Base-by-base conservation (phyloP, 2,113 vertebrate species). In the Cichladusa arquata region DNA sequence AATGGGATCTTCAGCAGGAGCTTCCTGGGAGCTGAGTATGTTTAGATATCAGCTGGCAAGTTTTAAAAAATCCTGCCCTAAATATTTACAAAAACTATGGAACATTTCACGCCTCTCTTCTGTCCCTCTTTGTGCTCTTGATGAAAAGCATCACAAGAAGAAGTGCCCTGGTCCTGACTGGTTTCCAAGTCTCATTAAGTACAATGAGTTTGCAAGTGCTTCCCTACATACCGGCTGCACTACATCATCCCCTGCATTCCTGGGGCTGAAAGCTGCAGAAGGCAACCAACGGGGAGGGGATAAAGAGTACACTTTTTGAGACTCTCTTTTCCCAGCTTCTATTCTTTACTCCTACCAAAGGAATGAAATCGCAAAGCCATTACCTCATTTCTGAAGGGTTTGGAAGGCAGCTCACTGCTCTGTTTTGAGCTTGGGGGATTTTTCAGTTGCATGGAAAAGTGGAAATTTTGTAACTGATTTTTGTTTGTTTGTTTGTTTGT, bases 161-260 rank as follows among this genome's bases (percentile, higher is more conserved):
- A 71, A 79, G 60, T 93, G 90, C 92, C 70, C 76, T 92, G 82
- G 51, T 94, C n/a, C 79, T 93, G 93, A 85, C 92, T 95, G 57
- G 56, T 79, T 94, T 95, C 92, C 95, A 96, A 96, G 94, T 95
- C 95, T 96, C 94, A 96, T 96, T 97, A 94, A 96, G 56, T 90
- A 96, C 90, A 96, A 95, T 90, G 85, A 79, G 26, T 80, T 70
- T 92, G 87, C 81, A 80, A 95, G 92, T 95, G 90, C 56, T 92
- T 94, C 94, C 0, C 28, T 94, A 86, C 94, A 94, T 96, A 90
- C 95, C 92, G 92, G 72, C 82, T 83, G 88, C 82, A 93, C 95
- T 96, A 96, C 79, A 93, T 96, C 92, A 97, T 96, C 92, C 60
- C 60, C 50, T 84, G 65, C 95, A 95, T 95, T 96, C 95, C 89